Base-by-base conservation (phyloP, 2,888 invertebrate genomes). In the Tupiocoris notatus region DNA sequence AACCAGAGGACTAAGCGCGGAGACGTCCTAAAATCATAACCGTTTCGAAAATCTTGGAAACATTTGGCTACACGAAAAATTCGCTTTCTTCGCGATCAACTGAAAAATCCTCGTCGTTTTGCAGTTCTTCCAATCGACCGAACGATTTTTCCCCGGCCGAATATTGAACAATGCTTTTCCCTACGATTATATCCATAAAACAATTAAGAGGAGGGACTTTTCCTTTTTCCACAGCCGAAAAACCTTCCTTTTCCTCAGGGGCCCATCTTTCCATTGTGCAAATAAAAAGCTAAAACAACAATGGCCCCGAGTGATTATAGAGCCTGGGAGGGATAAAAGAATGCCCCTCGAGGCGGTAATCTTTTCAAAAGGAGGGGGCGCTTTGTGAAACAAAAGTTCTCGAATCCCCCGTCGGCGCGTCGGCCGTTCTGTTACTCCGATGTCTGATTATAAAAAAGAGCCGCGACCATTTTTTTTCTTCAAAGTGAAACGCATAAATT, bases 201-300 rank as follows among this genome's bases (percentile, higher is more conserved):
- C 73, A 73, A 73, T 54, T 70, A 70, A 70, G 59, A 18, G 24
- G 61, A 24, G 58, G 59, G 59, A 22, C 23, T 59, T 18, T 65
- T 70, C 17, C 59, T 58, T 59, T 57, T 59, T 59, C 70, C 39
- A 58, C 59, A 59, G 59, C 59, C 59, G 73, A 24, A 73, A 63
- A 73, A 17, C 73, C 54, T 25, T 54, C 62, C 54, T 12, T 39
- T 18, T 59, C 59, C 20, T 18, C 70, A 24, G 17, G 22, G 39
- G 20, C 39, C 63, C 25, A 59, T 70, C 70, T 70, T 61, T 61
- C 62, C 73, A 73, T 73, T 73, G 73, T 73, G 63, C 63, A 73
- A 73, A 73, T 73, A 73, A 73, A 73, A 73, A 73, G 73, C 73
- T 61, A 73, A 61, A 73, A 73, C 73, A 73, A 73, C 73, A 73